A percentile compares a stretch with the other conserved stretches of the same genome.
Conservation (phyloP, 2,888 invertebrate species). For the Ichneumoninae sp. region DNA sequence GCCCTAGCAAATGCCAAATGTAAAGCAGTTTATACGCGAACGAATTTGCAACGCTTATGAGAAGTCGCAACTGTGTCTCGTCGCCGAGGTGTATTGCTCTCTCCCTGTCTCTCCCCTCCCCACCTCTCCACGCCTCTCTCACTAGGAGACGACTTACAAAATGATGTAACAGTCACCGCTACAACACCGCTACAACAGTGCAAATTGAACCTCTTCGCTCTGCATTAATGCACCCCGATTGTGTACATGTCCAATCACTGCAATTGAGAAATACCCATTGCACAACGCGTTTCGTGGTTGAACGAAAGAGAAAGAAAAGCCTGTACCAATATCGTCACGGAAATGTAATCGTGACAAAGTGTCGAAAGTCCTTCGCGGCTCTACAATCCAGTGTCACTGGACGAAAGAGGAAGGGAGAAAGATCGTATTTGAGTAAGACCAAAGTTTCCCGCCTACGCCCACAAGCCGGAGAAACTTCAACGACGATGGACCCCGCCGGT, state of each 20-base stretch:
- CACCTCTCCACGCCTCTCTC: background rate
- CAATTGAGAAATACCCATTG: background rate
- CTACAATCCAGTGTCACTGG: background rate
- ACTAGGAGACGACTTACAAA: background rate
- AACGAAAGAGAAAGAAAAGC: background rate
- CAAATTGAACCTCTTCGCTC: conserved; percentile 14
- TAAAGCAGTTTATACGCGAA: conserved; percentile 71
- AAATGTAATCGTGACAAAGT: conserved; percentile 7
- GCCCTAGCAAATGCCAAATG: conserved; percentile 66
- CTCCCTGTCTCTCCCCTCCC: background rate
- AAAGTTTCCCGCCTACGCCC: background rate
- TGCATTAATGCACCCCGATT: conserved; percentile 3
- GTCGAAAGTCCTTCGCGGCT: background rate
- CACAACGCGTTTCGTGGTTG: background rate
- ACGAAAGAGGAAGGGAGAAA: background rate
- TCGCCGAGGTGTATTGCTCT: background rate
- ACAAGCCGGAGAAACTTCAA: background rate
- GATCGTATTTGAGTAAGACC: conserved; percentile 12
- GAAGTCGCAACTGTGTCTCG: conserved; percentile 50
- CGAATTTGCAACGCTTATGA: conserved; percentile 75
- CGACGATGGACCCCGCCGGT: conserved; percentile 3
- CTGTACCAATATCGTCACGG: background rate
- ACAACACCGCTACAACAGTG: conserved; percentile 11
- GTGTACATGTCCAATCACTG: background rate
- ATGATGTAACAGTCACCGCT: conserved; percentile 14